phyloP scores from a whole-genome alignment of 2,797 vertebrate species.

The Falco rusticolus region DNA sequence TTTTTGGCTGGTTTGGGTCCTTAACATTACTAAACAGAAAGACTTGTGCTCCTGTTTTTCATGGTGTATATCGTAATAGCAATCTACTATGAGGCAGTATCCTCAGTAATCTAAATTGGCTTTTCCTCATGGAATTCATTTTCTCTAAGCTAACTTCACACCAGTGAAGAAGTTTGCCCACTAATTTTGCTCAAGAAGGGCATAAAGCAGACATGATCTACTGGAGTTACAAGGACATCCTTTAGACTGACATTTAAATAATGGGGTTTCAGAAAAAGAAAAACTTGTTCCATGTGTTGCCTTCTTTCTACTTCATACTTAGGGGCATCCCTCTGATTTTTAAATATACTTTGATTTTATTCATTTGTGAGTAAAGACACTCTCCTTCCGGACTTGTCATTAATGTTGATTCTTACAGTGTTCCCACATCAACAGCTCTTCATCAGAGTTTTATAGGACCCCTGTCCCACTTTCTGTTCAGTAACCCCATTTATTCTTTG shows the following conservation, averaged over 20 bases:
- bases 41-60: not conserved
- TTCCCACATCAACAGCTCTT: conserved; percentile 51
- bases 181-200: not conserved
- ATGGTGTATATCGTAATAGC: not conserved
- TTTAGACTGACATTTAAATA: not conserved
- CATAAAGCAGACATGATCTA: not conserved
- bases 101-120: not conserved
- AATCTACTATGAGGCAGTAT: not conserved
- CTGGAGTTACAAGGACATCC: not conserved
- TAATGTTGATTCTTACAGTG: not conserved
- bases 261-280: not conserved
- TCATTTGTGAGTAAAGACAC: conserved; percentile 4
- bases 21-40: not conserved
- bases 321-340: not conserved
- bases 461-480: conserved; percentile 3
- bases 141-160: not conserved
- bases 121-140: not conserved
- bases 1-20: not conserved
- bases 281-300: not conserved
- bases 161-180: not conserved
- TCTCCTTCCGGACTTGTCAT: conserved; percentile 5
- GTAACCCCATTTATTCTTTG: conserved; percentile 24
- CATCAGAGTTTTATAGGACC: conserved; percentile 33
- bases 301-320: conserved; percentile 8
- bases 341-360: not conserved